Conservation (phyloP, 2,113 vertebrate species). For the Apodemus speciosus region DNA sequence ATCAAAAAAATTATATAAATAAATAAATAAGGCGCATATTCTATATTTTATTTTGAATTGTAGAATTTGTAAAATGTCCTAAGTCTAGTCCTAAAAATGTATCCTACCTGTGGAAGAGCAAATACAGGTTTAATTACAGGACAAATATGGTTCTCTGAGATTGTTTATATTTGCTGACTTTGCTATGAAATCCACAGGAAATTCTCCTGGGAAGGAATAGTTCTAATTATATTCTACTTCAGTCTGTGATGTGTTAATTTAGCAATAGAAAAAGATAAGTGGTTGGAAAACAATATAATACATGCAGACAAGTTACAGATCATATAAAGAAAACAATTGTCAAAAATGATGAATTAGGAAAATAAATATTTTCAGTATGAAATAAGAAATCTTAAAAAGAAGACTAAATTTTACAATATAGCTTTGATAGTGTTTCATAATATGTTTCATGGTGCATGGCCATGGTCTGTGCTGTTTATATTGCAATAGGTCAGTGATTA, state of each 20-base stretch:
- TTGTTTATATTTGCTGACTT: slow-evolving; percentile 14
- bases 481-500: no score
- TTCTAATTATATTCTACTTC: neutral
- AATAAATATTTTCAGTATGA: neutral
- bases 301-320: no score
- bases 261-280: neutral
- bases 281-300: neutral
- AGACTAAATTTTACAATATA: neutral
- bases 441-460: neutral
- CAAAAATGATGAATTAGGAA: neutral
- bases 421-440: neutral
- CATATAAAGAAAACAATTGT: neutral
- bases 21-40: neutral
- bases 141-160: neutral
- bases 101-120: slow-evolving; percentile 18
- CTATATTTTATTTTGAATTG: neutral
- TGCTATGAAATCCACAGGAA: neutral
- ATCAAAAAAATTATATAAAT: no score
- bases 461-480: neutral
- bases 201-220: neutral
- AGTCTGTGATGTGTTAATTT: neutral
- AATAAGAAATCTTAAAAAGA: neutral
- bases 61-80: neutral
- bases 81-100: neutral
- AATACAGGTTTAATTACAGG: neutral